phyloP scores from a whole-genome alignment of 2,113 vertebrate genomes.

The Mus musculus region GRCm39 chr16:49735501-49736000 shows the following conservation, averaged over 20 bases:
- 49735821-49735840: neutral
- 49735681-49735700: neutral
- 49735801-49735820: neutral
- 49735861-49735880: neutral
- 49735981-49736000: neutral
- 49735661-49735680: neutral
- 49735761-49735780: neutral
- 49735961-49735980: rapidly evolving
- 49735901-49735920: neutral
- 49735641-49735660: neutral
- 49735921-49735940: neutral
- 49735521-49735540: neutral
- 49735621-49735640: neutral
- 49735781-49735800: constrained; percentile 20
- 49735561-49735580: constrained; percentile 16
- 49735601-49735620: neutral
- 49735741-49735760: neutral
- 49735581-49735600: neutral
- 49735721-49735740: constrained; percentile 20
- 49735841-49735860: neutral
- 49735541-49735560: constrained; percentile 43
- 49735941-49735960: neutral
- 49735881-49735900: neutral
- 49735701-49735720: neutral
- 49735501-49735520: neutral